These are phyloP conservation scores for Prionailurus viverrinus DNA, from an alignment of 2,113 vertebrate genomes.

Conservation along the genomic window DNA sequence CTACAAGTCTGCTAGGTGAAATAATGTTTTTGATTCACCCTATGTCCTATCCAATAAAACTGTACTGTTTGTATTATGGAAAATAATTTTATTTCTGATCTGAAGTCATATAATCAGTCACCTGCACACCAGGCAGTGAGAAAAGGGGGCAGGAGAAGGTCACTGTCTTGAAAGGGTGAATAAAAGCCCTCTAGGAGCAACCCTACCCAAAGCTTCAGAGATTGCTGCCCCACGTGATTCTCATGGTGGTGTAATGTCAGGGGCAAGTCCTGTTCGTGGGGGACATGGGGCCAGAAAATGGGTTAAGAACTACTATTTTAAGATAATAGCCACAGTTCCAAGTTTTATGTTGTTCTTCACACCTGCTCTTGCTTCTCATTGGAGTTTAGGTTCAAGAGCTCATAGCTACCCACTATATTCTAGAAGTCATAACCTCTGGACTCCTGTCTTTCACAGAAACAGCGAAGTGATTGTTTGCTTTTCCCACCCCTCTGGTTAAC, in stretches of 20 bases:
- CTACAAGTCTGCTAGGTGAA: background rate
- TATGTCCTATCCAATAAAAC: background rate
- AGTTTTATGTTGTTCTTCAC: background rate
- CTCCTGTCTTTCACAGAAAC: slow-evolving; percentile 63
- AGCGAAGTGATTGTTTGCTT: slow-evolving; percentile 43
- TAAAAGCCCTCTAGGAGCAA: background rate
- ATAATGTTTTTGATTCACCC: background rate
- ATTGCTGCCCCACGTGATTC: background rate
- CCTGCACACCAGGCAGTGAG: background rate
- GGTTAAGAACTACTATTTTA: background rate
- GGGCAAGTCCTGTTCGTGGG: background rate
- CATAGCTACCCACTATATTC: background rate
- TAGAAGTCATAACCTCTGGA: slow-evolving; percentile 58
- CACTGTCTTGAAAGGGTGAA: background rate
- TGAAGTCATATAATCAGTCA: background rate
- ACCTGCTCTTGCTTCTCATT: background rate
- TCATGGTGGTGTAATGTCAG: background rate
- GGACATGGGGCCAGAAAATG: background rate
- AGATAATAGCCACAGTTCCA: background rate
- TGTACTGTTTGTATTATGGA: background rate
- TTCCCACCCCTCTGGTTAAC: slow-evolving; percentile 77
- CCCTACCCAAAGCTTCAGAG: background rate
- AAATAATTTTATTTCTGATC: slow-evolving; percentile 13
- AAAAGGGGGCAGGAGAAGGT: background rate
- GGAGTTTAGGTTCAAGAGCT: background rate